Evolutionary conservation across 2,113 vertebrate species (phyloP).

Genomic region (Psophia crepitans): DNA sequence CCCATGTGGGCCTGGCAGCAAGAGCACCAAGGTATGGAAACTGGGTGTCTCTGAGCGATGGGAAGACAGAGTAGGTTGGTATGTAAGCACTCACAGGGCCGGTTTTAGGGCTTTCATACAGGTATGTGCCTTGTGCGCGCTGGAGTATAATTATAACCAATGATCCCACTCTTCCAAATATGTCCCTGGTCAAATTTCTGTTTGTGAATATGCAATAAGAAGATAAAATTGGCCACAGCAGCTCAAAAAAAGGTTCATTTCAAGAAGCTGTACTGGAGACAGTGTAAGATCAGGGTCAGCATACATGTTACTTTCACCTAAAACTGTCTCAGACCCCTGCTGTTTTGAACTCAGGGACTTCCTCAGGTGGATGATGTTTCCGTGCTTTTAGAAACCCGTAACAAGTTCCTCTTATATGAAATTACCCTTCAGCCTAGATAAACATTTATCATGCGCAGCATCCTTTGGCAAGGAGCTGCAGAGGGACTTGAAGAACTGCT

Average conservation of each 20-base stretch:
- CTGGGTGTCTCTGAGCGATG: rapidly evolving
- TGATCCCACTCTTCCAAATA: neutral
- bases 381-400: neutral
- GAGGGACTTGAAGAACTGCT: neutral
- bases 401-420: neutral
- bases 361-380: neutral
- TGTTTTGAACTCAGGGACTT: neutral
- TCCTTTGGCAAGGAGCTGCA: neutral
- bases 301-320: rapidly evolving
- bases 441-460: neutral
- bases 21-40: conserved; percentile 80
- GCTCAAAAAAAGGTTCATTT: neutral
- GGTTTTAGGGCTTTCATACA: neutral
- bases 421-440: neutral
- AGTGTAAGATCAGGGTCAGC: neutral
- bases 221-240: neutral
- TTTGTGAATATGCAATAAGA: neutral
- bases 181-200: neutral
- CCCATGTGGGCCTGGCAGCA: conserved; percentile 88
- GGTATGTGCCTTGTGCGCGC: neutral
- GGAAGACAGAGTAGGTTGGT: neutral
- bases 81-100: neutral
- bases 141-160: neutral
- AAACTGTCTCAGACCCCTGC: neutral
- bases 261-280: neutral